Evolutionary conservation across 2,888 invertebrate genomes (phyloP).

Genomic region (Cosmia pyralina): DNA sequence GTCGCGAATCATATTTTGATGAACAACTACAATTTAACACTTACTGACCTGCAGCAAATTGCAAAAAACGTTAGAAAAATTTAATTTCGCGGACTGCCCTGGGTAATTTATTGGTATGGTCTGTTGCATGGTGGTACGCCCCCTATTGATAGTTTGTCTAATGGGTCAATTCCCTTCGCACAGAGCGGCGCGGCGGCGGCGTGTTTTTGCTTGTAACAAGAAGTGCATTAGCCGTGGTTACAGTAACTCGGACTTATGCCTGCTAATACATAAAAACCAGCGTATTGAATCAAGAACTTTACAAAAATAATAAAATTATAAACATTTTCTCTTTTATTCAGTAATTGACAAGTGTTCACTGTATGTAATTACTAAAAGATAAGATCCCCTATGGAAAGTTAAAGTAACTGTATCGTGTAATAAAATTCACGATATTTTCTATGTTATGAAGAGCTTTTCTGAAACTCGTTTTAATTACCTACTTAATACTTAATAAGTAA

Average conservation of each 20-base stretch:
- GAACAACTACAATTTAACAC: too few relatives aligned
- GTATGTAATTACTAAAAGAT: slow-evolving; percentile 52
- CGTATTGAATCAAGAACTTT: slow-evolving; percentile 40
- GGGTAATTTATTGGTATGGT: too few relatives aligned
- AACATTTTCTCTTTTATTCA: slow-evolving; percentile 46
- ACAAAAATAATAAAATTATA: slow-evolving; percentile 29
- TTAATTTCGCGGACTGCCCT: too few relatives aligned
- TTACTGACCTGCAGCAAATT: too few relatives aligned
- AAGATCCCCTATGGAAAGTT: slow-evolving; percentile 74
- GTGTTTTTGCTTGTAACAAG: slow-evolving; percentile 56
- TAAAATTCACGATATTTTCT: slow-evolving; percentile 26
- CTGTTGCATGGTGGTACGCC: neutral
- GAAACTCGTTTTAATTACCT: neutral
- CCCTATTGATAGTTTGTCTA: slow-evolving; percentile 46
- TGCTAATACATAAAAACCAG: slow-evolving; percentile 42
- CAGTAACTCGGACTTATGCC: slow-evolving; percentile 42
- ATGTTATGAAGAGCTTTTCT: slow-evolving; percentile 20
- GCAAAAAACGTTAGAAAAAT: too few relatives aligned
- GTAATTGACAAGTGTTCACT: slow-evolving; percentile 43
- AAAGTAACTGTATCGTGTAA: slow-evolving; percentile 58
- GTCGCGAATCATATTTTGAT: too few relatives aligned
- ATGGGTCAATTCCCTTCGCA: slow-evolving; percentile 55
- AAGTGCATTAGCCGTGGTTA: slow-evolving; percentile 60
- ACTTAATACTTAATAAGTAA: neutral
- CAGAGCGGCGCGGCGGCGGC: too few relatives aligned